Base-by-base conservation (phyloP, 2,797 vertebrate species). In the Tinamus major region DNA sequence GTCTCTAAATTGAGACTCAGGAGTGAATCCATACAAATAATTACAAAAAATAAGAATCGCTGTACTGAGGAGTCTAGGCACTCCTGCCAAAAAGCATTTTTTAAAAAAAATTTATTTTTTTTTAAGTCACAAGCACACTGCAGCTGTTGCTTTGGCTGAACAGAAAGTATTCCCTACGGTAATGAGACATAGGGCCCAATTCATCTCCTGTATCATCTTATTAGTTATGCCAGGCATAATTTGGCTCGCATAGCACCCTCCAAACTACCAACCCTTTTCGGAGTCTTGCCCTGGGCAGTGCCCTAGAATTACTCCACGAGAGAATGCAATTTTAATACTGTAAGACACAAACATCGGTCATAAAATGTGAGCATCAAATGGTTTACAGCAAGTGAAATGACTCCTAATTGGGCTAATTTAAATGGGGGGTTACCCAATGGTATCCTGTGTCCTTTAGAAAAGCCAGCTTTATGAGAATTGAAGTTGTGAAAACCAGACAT, bases 121-220 rank as follows among this genome's bases (percentile, higher is more conserved):
- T 90, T 46, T 0, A 59, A 78, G 63, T 83, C 86, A 72, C 37
- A 72, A 91, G 80, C 61, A 69, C 55, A 88, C 44, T 94, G 97
- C 96, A 96, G 97, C 96, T 97, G 96, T 97, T 96, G 63, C 84
- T 93, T 77, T 96, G 89, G 51, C 85, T 90, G 31, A 2, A 87
- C 75, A 91, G 91, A 96, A 94, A 95, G 33, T 90, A 87, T 91
- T 93, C 80, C 44, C 77, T 46, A 35, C 59, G 91, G 86, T 87
- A 79, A 68, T 95, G 77, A 74, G 80, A 94, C 93, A 93, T 87
- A 95, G 79, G 55, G 21, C 63, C 75, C 87, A 85, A 90, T 96
- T 95, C 85, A 97, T 92, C 51, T 87, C 86, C 95, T 44, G 4
- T 87, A 95, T 96, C 92, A 92, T 75, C 27, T 79, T 76, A 27